A percentile compares a stretch with the other conserved stretches of the same genome.
phyloP scores from a whole-genome alignment of 2,797 vertebrate species.

The Lutjanus campechanus region DNA sequence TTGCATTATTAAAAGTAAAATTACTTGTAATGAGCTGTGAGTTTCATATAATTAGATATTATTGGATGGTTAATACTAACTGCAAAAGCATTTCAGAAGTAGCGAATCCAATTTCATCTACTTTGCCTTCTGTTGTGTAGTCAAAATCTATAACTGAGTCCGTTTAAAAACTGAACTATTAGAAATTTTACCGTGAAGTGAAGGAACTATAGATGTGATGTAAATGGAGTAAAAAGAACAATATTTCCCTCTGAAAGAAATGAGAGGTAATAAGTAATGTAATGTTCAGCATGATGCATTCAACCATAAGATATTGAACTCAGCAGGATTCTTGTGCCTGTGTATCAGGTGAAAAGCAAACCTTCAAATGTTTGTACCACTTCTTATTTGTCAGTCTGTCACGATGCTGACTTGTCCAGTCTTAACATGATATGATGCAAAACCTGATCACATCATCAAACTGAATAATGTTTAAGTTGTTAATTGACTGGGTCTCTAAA shows the following conservation, averaged over 20 bases:
- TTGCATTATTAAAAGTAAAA: too few relatives aligned
- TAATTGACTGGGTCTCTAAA: too few relatives aligned
- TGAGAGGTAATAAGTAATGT: not conserved
- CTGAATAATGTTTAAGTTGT: too few relatives aligned
- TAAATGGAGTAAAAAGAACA: not conserved
- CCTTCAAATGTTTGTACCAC: too few relatives aligned
- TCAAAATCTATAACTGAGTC: not conserved
- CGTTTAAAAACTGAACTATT: not conserved
- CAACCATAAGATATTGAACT: too few relatives aligned
- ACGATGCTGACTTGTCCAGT: not conserved
- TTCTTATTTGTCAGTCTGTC: too few relatives aligned
- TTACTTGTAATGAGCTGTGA: too few relatives aligned
- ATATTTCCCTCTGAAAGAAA: not conserved
- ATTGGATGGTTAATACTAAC: too few relatives aligned
- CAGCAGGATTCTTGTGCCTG: too few relatives aligned
- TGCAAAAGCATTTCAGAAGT: not conserved
- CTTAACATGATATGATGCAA: not conserved
- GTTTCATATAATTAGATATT: too few relatives aligned
- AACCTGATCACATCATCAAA: too few relatives aligned
- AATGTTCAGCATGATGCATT: not conserved
- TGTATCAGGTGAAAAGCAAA: not conserved
- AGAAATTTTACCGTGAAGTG: not conserved
- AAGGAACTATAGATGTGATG: not conserved
- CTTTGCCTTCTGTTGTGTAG: not conserved
- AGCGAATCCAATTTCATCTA: not conserved